Evolutionary conservation across 2,888 invertebrate genomes (phyloP), one percentile per base, ranked within the genome.

Genomic region (Enoplolaimus lenunculus): DNA sequence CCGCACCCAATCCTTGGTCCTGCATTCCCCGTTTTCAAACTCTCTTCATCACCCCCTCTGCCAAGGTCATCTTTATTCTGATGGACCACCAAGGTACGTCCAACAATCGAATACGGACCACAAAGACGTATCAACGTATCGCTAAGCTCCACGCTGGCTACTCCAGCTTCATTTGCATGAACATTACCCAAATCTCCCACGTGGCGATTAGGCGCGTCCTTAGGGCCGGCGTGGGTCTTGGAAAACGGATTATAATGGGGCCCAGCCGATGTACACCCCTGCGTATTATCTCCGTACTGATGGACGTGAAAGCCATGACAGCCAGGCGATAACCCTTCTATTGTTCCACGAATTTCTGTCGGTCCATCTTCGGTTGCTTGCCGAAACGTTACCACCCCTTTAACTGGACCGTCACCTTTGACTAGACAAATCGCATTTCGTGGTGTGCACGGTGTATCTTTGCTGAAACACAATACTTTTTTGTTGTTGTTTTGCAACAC

Each of bases 181-280:
- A 67, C 34, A 31, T 67, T 67, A 7, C 67, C 67, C 67, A 67
- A n/a, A n/a, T 67, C 67, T 7, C 67, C 67, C 31, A 67, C 67
- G 33, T 67, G 67, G 28, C 31, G 68, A 45, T 45, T 45, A 7
- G 45, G 45, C 7, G 60, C n/a, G 28, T 77, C 78, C 64, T 72
- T 71, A 21, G 80, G 81, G 60, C 77, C 80, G 2, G 79, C 82
- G 72, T 82, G 82, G 0, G 77, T 78, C 72, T 77, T 77, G 28
- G 74, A 75, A 71, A 75, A 76, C 3, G 82, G 82, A 73, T 82
- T 82, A 77, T 77, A 82, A 74, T 82, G 82, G 13, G 78, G 77
- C 0, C 81, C 81, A 68, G 81, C 80, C 13, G 78, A 75, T 68
- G 74, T 73, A 74, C 82, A 82, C 1, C 74, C 74, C 69, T 79